phyloP scores from a whole-genome alignment of 1,140 invertebrate genomes.

The Eupeodes corollae region DNA sequence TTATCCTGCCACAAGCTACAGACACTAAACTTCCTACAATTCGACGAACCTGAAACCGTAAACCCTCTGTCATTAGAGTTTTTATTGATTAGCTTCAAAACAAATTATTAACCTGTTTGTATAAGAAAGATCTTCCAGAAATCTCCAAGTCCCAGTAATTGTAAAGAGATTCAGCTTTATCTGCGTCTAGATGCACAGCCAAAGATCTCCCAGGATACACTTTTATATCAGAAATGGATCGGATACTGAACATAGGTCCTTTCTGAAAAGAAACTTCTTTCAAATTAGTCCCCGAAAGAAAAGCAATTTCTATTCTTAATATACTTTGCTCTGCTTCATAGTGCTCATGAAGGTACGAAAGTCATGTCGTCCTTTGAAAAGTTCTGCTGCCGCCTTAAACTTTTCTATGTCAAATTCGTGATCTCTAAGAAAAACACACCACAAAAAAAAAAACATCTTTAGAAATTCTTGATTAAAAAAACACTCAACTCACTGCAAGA shows the following conservation, averaged over 20 bases:
- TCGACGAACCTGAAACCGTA: constrained; percentile 49
- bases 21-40: constrained; percentile 54
- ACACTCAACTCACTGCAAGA: constrained; percentile 21
- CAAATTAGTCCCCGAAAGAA: not conserved
- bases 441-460: too few species aligned
- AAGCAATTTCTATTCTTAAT: constrained; percentile 13
- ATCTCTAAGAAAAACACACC: constrained; percentile 24
- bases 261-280: not conserved
- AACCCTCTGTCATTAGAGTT: not conserved
- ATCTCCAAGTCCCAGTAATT: constrained; percentile 54
- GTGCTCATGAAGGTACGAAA: constrained; percentile 52
- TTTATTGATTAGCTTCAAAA: not conserved
- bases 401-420: constrained; percentile 47
- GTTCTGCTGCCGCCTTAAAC: constrained; percentile 41
- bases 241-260: constrained; percentile 36
- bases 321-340: constrained; percentile 26
- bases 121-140: constrained; percentile 52
- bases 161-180: constrained; percentile 36
- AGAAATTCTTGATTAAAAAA: too few species aligned
- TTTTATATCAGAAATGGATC: constrained; percentile 40
- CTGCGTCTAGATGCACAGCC: constrained; percentile 30
- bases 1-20: constrained; percentile 46
- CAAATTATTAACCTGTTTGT: constrained; percentile 50
- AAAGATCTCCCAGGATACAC: constrained; percentile 39
- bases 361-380: constrained; percentile 53